Percentiles rank a stretch among this genome's conserved stretches.
Evolutionary conservation across 2,888 invertebrate genomes (phyloP).

Genomic region (Orthosia gothica): DNA sequence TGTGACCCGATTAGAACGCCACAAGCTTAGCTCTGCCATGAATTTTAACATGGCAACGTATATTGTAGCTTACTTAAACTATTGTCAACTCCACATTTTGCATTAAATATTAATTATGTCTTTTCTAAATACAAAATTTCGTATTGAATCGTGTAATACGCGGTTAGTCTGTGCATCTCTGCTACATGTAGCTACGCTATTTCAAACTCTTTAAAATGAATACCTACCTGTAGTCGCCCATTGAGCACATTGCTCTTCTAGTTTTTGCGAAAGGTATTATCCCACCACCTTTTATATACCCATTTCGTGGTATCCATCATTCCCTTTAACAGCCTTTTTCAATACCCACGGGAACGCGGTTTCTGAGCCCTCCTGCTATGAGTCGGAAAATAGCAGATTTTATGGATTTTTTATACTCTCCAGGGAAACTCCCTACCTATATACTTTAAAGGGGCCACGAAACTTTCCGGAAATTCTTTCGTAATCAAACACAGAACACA

Average conservation of each 20-base stretch:
- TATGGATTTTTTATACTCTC: conserved; percentile 18
- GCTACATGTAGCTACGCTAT: background rate
- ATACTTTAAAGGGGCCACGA: background rate
- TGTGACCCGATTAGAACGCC: conserved; percentile 40
- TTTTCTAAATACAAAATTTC: background rate
- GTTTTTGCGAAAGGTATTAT: background rate
- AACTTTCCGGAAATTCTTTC: conserved; percentile 28
- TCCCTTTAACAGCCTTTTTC: conserved; percentile 4
- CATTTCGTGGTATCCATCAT: conserved; percentile 6
- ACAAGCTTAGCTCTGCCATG: conserved; percentile 11
- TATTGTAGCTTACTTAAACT: background rate
- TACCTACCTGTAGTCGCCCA: too few species aligned
- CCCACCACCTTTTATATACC: background rate
- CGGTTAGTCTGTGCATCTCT: background rate
- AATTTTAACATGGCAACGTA: conserved; percentile 2
- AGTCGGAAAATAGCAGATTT: conserved; percentile 19
- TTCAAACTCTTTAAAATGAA: background rate
- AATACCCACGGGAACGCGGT: conserved; percentile 22
- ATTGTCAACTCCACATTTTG: background rate
- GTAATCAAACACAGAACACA: conserved; percentile 45
- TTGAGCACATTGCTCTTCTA: background rate
- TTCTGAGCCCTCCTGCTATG: conserved; percentile 4
- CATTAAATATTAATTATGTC: background rate
- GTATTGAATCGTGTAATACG: background rate
- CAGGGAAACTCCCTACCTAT: conserved; percentile 1